phyloP scores from a whole-genome alignment of 2,888 invertebrate genomes.

The Smittia sp. region DNA sequence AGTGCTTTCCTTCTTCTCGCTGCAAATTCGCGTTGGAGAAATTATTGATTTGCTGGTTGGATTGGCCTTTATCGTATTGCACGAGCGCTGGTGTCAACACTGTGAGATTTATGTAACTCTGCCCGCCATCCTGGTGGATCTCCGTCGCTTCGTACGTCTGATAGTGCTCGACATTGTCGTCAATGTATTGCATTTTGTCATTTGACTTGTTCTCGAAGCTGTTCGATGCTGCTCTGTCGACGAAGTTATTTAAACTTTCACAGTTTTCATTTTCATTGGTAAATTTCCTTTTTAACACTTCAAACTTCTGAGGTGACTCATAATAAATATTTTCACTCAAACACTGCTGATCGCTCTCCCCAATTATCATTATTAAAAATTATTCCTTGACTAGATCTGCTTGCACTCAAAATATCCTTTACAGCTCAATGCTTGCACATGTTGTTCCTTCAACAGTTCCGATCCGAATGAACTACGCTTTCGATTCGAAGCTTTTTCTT shows the following conservation, averaged over 20 bases:
- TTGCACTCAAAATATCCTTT: background rate
- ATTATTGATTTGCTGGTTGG: slow-evolving; percentile 7
- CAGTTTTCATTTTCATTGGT: background rate
- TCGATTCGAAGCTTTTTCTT: background rate
- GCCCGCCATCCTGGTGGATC: slow-evolving; percentile 36
- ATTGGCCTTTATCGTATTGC: slow-evolving; percentile 21
- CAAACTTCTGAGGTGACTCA: slow-evolving; percentile 20
- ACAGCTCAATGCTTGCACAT: slow-evolving; percentile 6
- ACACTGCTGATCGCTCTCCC: slow-evolving; percentile 23
- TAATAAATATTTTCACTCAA: slow-evolving; percentile 35
- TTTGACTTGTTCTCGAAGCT: background rate
- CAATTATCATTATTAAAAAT: slow-evolving; percentile 32
- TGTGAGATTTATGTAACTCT: slow-evolving; percentile 38
- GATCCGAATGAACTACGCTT: slow-evolving; percentile 1
- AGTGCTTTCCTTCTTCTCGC: background rate
- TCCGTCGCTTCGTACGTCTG: slow-evolving; percentile 23
- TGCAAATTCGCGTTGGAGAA: background rate
- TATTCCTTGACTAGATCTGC: background rate
- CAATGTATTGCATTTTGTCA: slow-evolving; percentile 30
- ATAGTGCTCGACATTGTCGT: slow-evolving; percentile 22
- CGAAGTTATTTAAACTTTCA: background rate
- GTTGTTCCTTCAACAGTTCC: background rate
- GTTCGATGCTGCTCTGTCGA: background rate
- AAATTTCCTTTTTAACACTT: slow-evolving; percentile 34
- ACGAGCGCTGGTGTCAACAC: slow-evolving; percentile 15